Percentiles rank a stretch among this genome's conserved stretches.
These are phyloP conservation scores for Myotis pilosus DNA, from an alignment of 2,797 vertebrate genomes.

Conservation along the genomic window DNA sequence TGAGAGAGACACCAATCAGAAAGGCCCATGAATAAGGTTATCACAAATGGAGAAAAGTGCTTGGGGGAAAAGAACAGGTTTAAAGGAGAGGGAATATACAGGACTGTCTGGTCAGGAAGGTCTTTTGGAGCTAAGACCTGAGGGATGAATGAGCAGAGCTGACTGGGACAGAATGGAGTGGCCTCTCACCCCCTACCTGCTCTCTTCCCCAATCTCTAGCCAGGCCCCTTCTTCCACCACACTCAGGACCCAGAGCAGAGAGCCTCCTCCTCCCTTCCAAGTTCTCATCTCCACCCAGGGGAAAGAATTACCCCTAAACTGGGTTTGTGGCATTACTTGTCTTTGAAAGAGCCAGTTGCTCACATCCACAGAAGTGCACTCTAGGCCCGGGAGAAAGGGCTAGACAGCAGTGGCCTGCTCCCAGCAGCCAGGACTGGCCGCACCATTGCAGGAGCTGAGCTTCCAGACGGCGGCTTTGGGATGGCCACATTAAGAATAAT, in stretches of 20 bases:
- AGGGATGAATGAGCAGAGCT: background rate
- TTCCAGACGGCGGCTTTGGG: slow-evolving; percentile 47
- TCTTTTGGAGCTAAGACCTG: background rate
- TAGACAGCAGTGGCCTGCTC: background rate
- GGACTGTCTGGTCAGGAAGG: background rate
- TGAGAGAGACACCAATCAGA: slow-evolving; percentile 14
- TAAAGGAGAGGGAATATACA: background rate
- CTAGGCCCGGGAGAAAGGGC: background rate
- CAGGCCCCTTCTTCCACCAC: background rate
- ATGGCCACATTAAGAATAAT: slow-evolving; percentile 71
- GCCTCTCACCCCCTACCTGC: background rate
- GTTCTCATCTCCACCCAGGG: background rate
- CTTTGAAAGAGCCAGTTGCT: background rate
- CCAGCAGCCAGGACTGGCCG: background rate
- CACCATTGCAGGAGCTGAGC: background rate
- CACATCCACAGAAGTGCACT: background rate
- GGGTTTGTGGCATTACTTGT: background rate
- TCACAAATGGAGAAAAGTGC: slow-evolving; percentile 14
- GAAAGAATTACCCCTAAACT: background rate
- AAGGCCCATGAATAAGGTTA: background rate
- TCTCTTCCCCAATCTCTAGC: background rate
- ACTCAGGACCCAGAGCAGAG: background rate
- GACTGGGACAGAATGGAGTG: rapidly evolving
- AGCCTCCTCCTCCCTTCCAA: background rate
- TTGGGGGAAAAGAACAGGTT: background rate